Conservation (phyloP, 2,797 vertebrate genomes). For the Gila robusta region DNA sequence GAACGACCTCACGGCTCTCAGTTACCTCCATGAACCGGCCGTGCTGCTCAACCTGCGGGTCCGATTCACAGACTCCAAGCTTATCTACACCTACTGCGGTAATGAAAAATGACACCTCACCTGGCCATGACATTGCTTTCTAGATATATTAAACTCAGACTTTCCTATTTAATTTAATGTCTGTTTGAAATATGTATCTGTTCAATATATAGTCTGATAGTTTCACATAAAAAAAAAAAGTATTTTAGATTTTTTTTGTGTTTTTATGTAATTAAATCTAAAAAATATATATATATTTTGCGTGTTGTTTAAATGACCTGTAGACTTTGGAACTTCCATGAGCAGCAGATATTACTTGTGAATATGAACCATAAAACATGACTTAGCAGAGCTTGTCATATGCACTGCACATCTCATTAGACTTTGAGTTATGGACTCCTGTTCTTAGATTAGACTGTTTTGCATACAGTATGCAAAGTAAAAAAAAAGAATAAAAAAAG, state of each 20-base stretch:
- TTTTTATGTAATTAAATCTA: not conserved
- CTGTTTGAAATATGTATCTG: not conserved
- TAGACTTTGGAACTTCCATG: constrained; percentile 71
- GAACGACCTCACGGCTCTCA: constrained; percentile 96
- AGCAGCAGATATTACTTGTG: not conserved
- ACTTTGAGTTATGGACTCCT: constrained; percentile 41
- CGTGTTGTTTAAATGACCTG: not conserved
- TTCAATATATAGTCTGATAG: not conserved
- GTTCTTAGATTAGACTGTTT: constrained; percentile 49
- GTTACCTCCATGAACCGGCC: constrained; percentile 96
- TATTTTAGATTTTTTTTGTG: not conserved
- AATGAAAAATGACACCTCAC: constrained; percentile 72
- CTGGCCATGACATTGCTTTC: not conserved
- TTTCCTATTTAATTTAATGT: not conserved
- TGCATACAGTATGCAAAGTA: constrained; percentile 15
- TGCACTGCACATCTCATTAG: constrained; percentile 49
- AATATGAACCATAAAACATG: constrained; percentile 13
- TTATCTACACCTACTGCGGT: constrained; percentile 99
- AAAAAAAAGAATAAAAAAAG: not conserved
- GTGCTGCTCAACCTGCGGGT: constrained; percentile 96
- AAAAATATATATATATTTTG: not conserved
- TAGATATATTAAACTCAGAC: not conserved
- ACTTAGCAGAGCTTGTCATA: constrained; percentile 4
- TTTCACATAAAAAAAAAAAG: not conserved
- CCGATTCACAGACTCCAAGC: constrained; percentile 93